Base-by-base conservation (phyloP, 2,797 vertebrate species). In the Kryptolebias ocellatus region DNA sequence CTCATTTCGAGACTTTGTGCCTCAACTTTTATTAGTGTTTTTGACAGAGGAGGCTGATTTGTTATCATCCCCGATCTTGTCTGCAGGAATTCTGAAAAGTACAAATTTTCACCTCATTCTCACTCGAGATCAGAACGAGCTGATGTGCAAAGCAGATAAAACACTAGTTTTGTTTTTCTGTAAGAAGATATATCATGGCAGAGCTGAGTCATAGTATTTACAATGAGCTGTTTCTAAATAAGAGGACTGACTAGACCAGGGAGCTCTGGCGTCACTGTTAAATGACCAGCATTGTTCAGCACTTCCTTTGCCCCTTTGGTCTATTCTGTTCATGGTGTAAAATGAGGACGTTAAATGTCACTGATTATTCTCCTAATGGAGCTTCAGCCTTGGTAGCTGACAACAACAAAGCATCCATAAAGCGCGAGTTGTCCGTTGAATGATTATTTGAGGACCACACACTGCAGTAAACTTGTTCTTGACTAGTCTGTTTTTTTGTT, bases 311-410 rank as follows among this genome's bases (percentile, higher is more conserved):
- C 60, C 74, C 60, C 0, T 5, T 67, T 74, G 78, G 64, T 78
- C 47, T 63, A 68, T 76, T 83, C 37, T 69, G 64, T 78, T 77
- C 72, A 81, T 83, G 83, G 83, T 73, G 70, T 84, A 59, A 67
- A 76, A 83, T 68, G 73, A 81, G 62, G 52, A 70, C 20, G 74
- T 70, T 83, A 76, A 88, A 83, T 78, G 76, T 74, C 78, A 73
- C 70, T 62, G 79, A 83, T 82, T 76, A 81, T 70, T 83, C 75
- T 73, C 73, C 70, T 60, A 87, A 70, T 49, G 79, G 74, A 50
- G 64, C 78, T 18, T 66, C 7, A 11, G 64, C 80, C 69, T 84
- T 77, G 34, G 67, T 77, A 73, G 20, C 27, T 56, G 60, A 73
- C 80, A 31, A 73, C 69, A 68, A 87, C 57, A 84, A 88, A 89